These are phyloP conservation scores for Todus mexicanus DNA, from an alignment of 2,797 vertebrate genomes.

Conservation along the genomic window DNA sequence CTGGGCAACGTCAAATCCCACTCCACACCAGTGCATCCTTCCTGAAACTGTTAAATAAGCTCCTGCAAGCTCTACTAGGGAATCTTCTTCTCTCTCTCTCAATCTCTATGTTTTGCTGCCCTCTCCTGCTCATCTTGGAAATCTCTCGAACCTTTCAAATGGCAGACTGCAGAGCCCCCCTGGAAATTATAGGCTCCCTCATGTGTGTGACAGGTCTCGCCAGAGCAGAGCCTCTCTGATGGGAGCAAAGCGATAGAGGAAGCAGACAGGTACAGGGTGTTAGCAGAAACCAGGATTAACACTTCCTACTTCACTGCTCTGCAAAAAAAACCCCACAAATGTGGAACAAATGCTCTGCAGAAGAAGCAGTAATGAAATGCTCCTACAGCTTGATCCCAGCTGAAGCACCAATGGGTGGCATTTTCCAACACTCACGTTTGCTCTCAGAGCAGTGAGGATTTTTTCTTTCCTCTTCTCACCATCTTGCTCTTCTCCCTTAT, in stretches of 20 bases:
- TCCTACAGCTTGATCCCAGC: background rate
- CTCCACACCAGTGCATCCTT: background rate
- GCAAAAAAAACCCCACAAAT: too few species aligned
- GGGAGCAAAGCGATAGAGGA: background rate
- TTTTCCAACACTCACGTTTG: background rate
- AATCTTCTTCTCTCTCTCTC: background rate
- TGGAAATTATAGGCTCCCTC: background rate
- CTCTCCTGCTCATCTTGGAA: conserved; percentile 53
- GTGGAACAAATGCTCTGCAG: background rate
- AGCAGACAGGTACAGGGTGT: background rate
- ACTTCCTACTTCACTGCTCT: background rate
- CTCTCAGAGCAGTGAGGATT: background rate
- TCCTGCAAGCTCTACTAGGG: background rate
- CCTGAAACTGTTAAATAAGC: background rate
- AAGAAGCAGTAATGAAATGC: background rate
- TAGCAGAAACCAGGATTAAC: background rate
- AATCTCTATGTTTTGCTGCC: conserved; percentile 58
- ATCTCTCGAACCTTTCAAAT: background rate
- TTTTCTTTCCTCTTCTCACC: background rate
- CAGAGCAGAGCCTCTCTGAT: background rate
- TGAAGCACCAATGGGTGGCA: accelerated
- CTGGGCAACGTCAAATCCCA: background rate
- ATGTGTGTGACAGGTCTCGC: accelerated
- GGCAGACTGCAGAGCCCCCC: background rate
- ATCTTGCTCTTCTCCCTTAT: background rate